A percentile compares a stretch with the other conserved stretches of the same genome.
These are phyloP conservation scores for Iselma pallidipennis DNA, from an alignment of 2,888 invertebrate genomes.

Conservation along the genomic window DNA sequence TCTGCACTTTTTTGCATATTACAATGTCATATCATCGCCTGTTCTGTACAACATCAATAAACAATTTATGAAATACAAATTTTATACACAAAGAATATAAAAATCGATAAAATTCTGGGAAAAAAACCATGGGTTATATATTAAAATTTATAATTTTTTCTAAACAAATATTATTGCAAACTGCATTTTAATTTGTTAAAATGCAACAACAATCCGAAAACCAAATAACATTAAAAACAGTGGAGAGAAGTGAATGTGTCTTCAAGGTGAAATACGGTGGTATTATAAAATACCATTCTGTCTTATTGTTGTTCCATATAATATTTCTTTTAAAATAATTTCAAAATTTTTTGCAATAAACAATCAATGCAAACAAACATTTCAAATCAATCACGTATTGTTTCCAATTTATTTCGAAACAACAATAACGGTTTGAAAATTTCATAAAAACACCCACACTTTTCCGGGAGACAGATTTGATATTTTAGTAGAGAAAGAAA, in stretches of 20 bases:
- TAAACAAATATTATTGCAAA: too few relatives aligned
- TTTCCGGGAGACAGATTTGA: too few relatives aligned
- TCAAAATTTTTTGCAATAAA: neutral
- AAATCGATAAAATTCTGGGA: too few relatives aligned
- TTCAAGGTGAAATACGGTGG: neutral
- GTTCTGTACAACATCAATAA: neutral
- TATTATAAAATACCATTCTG: neutral
- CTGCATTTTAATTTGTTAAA: neutral
- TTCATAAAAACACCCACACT: neutral
- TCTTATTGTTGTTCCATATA: neutral
- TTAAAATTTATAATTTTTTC: too few relatives aligned
- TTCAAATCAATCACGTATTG: neutral
- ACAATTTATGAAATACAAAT: neutral
- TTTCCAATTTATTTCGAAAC: neutral
- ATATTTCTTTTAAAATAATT: neutral
- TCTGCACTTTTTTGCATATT: neutral
- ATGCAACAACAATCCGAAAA: neutral
- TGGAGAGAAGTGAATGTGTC: neutral
- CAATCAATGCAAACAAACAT: too few relatives aligned
- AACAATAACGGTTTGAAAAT: neutral
- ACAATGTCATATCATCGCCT: neutral
- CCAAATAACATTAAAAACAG: neutral
- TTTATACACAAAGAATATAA: neutral
- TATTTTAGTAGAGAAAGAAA: too few relatives aligned
- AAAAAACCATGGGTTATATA: neutral